These are phyloP conservation scores for Melanotaenia nigrans DNA, from an alignment of 2,797 vertebrate species.

Conservation along the genomic window DNA sequence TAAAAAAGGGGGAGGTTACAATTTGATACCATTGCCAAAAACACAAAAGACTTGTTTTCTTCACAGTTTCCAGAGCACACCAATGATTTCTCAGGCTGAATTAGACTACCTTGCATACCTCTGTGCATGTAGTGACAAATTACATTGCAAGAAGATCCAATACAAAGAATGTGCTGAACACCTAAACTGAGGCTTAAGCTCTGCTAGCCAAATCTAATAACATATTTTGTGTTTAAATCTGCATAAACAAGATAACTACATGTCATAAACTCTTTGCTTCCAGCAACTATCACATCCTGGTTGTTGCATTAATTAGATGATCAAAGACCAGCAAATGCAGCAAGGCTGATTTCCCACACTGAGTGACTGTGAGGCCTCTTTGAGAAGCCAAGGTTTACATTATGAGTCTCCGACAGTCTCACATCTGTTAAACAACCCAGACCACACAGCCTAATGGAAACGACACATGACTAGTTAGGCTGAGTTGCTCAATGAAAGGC, in stretches of 20 bases:
- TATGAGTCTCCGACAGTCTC: conserved; percentile 53
- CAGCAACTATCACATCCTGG: conserved; percentile 42
- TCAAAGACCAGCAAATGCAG: conserved; percentile 53
- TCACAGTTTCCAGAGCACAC: conserved; percentile 4
- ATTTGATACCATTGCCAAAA: background rate
- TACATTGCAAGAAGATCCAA: conserved; percentile 54
- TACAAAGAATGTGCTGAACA: conserved; percentile 57
- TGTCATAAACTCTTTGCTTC: conserved; percentile 42
- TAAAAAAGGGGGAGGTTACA: background rate
- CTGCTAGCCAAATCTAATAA: conserved; percentile 28
- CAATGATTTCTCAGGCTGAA: conserved; percentile 46
- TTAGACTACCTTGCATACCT: conserved; percentile 54
- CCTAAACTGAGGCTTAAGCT: conserved; percentile 10
- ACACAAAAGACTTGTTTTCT: background rate
- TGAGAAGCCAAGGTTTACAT: conserved; percentile 55
- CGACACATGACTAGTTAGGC: conserved; percentile 54
- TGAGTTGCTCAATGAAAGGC: conserved; percentile 59
- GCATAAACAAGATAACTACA: conserved; percentile 57
- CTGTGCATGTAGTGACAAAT: conserved; percentile 72
- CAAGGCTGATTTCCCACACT: conserved; percentile 43
- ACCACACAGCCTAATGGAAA: conserved; percentile 66
- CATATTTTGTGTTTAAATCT: conserved; percentile 38
- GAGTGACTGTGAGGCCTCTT: conserved; percentile 40
- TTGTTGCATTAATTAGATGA: conserved; percentile 56
- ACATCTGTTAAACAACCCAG: conserved; percentile 69